These are phyloP conservation scores for Pseudopodoces humilis DNA, from an alignment of 2,113 vertebrate genomes.

Conservation along the genomic window DNA sequence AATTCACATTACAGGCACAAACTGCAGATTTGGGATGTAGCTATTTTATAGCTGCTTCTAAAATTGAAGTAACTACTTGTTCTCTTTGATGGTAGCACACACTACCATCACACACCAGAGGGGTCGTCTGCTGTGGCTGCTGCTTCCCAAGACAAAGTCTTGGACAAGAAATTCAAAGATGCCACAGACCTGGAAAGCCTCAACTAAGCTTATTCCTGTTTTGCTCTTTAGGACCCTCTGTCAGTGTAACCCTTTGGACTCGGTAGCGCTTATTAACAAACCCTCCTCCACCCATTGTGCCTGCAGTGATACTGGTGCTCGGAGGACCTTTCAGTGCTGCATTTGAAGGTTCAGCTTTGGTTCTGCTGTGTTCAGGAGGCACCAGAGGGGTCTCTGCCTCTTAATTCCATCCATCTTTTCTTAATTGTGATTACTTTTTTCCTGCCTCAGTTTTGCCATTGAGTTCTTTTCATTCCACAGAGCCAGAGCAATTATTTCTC, in stretches of 20 bases:
- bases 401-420: not conserved
- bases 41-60: not conserved
- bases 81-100: not conserved
- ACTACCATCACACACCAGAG: too few species aligned
- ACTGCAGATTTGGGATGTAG: not conserved
- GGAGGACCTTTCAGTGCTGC: not conserved
- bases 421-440: not conserved
- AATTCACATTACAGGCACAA: not conserved
- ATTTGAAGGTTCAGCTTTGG: not conserved
- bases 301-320: not conserved
- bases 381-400: not conserved
- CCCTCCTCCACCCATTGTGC: not conserved
- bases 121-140: not conserved
- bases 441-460: conserved; percentile 42
- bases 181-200: not conserved
- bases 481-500: conserved; percentile 66
- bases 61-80: not conserved
- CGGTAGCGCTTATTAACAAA: not conserved
- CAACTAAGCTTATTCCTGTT: rapidly evolving
- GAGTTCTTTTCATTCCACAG: conserved; percentile 48
- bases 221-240: not conserved
- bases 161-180: not conserved
- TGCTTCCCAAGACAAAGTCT: not conserved
- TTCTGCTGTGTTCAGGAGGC: not conserved
- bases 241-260: not conserved